Evolutionary conservation across 2,797 vertebrate genomes (phyloP).

Genomic region (Erpetoichthys calabaricus): DNA sequence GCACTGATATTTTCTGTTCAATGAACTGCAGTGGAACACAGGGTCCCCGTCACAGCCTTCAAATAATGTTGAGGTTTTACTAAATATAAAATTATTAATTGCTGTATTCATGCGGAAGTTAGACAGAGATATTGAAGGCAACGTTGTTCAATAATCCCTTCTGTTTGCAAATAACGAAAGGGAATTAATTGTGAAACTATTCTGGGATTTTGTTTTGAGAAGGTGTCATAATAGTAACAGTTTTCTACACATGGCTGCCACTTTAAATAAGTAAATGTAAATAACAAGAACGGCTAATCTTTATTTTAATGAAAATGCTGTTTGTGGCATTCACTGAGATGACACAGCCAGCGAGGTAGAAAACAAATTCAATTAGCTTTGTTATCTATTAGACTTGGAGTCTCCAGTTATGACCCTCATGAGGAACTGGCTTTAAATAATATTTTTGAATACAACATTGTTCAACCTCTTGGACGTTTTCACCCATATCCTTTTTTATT

Average conservation of each 20-base stretch:
- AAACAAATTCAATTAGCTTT: conserved; percentile 27
- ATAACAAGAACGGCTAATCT: conserved; percentile 26
- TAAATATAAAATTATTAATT: background rate
- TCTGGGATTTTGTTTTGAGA: conserved; percentile 14
- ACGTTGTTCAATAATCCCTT: conserved; percentile 7
- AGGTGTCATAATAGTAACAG: conserved; percentile 17
- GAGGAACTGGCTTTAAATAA: conserved; percentile 7
- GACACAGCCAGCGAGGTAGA: conserved; percentile 20
- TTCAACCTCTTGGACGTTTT: too few relatives aligned
- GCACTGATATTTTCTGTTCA: background rate
- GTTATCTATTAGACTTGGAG: conserved; percentile 15
- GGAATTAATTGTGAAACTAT: conserved; percentile 15
- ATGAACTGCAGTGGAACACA: background rate
- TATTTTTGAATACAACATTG: too few relatives aligned
- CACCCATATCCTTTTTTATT: too few relatives aligned
- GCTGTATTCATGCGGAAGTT: conserved; percentile 4
- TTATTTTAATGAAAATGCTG: conserved; percentile 28
- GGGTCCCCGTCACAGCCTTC: background rate
- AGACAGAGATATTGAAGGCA: conserved; percentile 5
- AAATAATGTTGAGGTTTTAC: background rate
- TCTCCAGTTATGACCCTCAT: conserved; percentile 9
- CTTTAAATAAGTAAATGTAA: conserved; percentile 17
- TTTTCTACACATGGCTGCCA: conserved; percentile 15
- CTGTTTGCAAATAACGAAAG: conserved; percentile 10
- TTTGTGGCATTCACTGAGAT: conserved; percentile 17